Conservation (phyloP, 2,113 vertebrate genomes). For the Hiodon alosoides region DNA sequence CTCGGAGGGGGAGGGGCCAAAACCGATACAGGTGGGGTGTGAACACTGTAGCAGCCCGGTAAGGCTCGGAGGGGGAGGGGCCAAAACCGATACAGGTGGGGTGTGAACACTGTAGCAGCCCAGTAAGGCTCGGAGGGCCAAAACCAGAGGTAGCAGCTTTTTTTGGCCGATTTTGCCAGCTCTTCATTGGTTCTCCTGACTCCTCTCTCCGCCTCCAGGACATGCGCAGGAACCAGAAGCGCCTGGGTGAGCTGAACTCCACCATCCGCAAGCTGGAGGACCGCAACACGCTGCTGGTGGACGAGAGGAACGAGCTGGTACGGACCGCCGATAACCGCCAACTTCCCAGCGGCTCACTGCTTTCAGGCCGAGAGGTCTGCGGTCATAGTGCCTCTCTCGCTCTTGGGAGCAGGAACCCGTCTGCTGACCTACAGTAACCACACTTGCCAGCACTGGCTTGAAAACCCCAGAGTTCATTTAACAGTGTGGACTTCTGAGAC, state of each 20-base stretch:
- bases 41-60: conserved; percentile 96
- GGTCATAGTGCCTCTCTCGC: too few relatives aligned
- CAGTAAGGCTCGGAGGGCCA: conserved; percentile 62
- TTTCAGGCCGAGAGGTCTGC: too few relatives aligned
- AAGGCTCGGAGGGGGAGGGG: conserved; percentile 36
- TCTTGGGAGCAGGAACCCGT: too few relatives aligned
- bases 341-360: too few relatives aligned
- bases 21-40: neutral
- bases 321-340: too few relatives aligned
- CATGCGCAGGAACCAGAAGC: conserved; percentile 88
- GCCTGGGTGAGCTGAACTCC: conserved; percentile 85
- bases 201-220: conserved; percentile 60
- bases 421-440: too few relatives aligned
- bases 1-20: neutral
- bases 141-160: neutral
- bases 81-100: neutral
- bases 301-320: conserved; percentile 92
- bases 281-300: conserved; percentile 84
- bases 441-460: too few relatives aligned
- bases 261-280: conserved; percentile 93
- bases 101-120: conserved; percentile 87
- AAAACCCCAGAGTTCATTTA: too few relatives aligned
- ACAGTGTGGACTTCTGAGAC: too few relatives aligned
- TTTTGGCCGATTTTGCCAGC: too few relatives aligned
- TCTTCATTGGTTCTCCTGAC: neutral